Evolutionary conservation across 2,797 vertebrate species (phyloP).

Genomic region (Menidia menidia): DNA sequence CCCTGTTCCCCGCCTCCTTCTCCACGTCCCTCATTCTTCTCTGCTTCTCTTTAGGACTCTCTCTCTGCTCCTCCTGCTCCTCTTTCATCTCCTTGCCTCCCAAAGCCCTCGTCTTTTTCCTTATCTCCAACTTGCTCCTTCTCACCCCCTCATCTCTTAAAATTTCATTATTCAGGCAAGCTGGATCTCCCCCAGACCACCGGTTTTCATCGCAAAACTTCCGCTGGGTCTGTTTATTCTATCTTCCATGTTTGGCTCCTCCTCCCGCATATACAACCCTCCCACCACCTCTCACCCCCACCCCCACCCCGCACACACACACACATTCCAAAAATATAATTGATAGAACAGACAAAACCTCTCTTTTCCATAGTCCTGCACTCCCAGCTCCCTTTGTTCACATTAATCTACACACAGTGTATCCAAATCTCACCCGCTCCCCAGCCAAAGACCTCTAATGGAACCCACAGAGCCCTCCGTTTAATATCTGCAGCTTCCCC

Average conservation of each 20-base stretch:
- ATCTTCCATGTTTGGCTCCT: slow-evolving; percentile 49
- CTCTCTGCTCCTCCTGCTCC: slow-evolving; percentile 36
- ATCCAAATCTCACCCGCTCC: slow-evolving; percentile 37
- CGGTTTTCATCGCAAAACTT: slow-evolving; percentile 37
- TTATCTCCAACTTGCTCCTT: slow-evolving; percentile 25
- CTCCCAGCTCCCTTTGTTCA: slow-evolving; percentile 50
- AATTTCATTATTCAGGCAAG: slow-evolving; percentile 27
- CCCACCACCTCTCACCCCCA: slow-evolving; percentile 38
- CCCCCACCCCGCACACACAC: slow-evolving; percentile 47
- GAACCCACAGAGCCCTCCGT: slow-evolving; percentile 53
- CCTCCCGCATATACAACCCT: slow-evolving; percentile 47
- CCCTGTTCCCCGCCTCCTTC: slow-evolving; percentile 49
- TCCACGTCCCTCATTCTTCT: slow-evolving; percentile 15
- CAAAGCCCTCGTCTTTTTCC: slow-evolving; percentile 18
- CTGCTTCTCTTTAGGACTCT: slow-evolving; percentile 46
- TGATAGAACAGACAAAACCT: slow-evolving; percentile 75
- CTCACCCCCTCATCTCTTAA: slow-evolving; percentile 11
- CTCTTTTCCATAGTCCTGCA: slow-evolving; percentile 57
- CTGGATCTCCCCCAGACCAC: slow-evolving; percentile 35
- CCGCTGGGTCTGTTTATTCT: slow-evolving; percentile 70
- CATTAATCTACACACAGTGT: slow-evolving; percentile 60
- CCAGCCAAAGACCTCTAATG: slow-evolving; percentile 49
- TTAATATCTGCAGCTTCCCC: slow-evolving; percentile 15
- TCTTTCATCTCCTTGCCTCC: slow-evolving; percentile 21
- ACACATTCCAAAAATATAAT: slow-evolving; percentile 73